phyloP scores from a whole-genome alignment of 2,797 vertebrate genomes.

The Myotis myotis region DNA sequence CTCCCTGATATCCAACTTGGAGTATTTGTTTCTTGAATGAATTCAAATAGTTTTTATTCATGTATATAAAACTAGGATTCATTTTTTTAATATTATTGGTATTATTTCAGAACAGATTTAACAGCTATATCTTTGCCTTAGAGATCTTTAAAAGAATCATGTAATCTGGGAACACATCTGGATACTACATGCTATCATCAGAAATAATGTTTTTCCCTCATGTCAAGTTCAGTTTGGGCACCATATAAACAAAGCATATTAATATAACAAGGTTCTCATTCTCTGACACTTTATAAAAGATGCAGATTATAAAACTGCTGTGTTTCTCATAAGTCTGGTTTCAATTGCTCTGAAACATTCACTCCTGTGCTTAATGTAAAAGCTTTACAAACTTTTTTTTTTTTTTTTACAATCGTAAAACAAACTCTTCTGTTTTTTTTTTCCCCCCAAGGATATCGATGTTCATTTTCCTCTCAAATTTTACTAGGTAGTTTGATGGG shows the following conservation, averaged over 20 bases:
- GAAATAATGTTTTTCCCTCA: conserved; percentile 31
- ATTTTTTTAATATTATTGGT: neutral
- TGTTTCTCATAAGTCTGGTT: conserved; percentile 28
- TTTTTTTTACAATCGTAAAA: conserved; percentile 14
- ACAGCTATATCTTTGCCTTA: neutral
- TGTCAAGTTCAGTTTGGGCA: neutral
- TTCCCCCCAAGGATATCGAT: neutral
- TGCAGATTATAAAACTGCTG: neutral
- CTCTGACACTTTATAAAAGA: neutral
- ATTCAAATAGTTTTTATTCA: conserved; percentile 25
- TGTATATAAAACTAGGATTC: neutral
- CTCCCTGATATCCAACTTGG: neutral
- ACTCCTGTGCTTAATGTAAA: conserved; percentile 24
- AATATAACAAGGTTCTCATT: conserved; percentile 19
- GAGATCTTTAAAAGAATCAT: neutral
- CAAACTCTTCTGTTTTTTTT: conserved; percentile 32
- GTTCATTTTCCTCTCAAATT: conserved; percentile 35
- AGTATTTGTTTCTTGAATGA: conserved; percentile 50
- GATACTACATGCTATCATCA: neutral
- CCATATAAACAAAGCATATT: neutral
- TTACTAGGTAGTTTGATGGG: neutral
- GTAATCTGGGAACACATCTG: neutral
- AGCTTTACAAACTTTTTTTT: neutral
- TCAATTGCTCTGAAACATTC: conserved; percentile 33
- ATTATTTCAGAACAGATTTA: conserved; percentile 29